Conservation (phyloP, 2,113 vertebrate genomes). For the Albula glossodonta region DNA sequence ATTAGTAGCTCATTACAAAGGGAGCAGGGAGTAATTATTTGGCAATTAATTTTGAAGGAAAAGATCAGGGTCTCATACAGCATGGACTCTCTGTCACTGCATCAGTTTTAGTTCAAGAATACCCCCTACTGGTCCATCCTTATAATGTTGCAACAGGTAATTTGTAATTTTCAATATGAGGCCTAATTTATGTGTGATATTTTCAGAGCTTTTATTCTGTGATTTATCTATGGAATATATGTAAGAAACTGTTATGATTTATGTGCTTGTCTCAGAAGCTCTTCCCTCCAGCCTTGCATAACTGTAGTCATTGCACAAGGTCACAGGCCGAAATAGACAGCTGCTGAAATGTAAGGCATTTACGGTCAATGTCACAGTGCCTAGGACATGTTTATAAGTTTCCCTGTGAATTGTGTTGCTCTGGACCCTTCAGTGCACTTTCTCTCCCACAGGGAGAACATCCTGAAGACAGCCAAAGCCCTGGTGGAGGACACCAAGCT, state of each 20-base stretch:
- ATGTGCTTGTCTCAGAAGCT: no score
- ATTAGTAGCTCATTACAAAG: background rate
- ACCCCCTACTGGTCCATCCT: background rate
- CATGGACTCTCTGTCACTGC: background rate
- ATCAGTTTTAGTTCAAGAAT: background rate
- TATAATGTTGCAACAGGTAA: background rate
- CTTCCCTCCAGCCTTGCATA: no score
- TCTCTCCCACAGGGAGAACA: slow-evolving; percentile 83
- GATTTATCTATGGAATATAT: no score
- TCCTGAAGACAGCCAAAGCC: slow-evolving; percentile 96
- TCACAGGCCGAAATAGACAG: no score
- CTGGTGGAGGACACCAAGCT: slow-evolving; percentile 97
- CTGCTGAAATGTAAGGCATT: background rate
- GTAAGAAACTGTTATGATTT: no score
- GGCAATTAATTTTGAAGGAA: background rate
- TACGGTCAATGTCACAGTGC: no score
- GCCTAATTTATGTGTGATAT: no score
- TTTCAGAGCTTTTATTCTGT: no score
- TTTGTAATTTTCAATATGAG: background rate
- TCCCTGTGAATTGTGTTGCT: background rate
- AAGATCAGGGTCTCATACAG: background rate
- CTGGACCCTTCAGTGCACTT: slow-evolving; percentile 28
- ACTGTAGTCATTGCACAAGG: no score
- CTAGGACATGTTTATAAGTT: background rate
- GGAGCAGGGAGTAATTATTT: background rate